phyloP scores from a whole-genome alignment of 2,888 invertebrate species.

The Tachina lurida region DNA sequence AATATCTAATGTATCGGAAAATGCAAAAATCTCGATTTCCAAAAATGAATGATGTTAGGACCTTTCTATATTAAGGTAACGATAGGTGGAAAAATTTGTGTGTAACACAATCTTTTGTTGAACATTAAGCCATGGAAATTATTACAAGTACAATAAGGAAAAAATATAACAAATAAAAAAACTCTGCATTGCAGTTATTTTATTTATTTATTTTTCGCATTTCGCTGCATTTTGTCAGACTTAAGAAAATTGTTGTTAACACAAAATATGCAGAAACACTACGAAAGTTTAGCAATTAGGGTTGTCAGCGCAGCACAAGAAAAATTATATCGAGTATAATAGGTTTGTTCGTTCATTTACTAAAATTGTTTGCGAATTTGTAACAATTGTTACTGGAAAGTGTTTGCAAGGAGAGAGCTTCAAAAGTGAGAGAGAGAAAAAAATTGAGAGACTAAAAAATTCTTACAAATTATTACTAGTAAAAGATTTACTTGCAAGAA shows the following conservation, averaged over 20 bases:
- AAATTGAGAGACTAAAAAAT: too few relatives aligned
- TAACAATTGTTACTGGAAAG: too few relatives aligned
- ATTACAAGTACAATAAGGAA: conserved; percentile 41
- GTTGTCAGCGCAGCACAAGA: neutral
- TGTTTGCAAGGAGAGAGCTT: too few relatives aligned
- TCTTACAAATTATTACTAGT: too few relatives aligned
- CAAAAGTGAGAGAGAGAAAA: too few relatives aligned
- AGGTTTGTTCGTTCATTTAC: too few relatives aligned
- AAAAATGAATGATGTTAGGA: too few relatives aligned
- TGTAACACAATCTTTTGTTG: conserved; percentile 44
- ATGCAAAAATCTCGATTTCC: too few relatives aligned
- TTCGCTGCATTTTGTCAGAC: conserved; percentile 24
- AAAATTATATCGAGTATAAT: neutral
- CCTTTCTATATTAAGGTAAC: too few relatives aligned
- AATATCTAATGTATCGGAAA: too few relatives aligned
- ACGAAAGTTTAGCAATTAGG: conserved; percentile 3
- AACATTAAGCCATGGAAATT: conserved; percentile 40
- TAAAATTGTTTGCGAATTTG: too few relatives aligned
- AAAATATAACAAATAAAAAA: neutral
- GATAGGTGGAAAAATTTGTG: conserved; percentile 18
- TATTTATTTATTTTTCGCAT: conserved; percentile 22
- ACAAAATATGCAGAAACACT: conserved; percentile 33
- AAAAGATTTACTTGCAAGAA: too few relatives aligned
- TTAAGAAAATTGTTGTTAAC: conserved; percentile 23
- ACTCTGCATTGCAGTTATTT: conserved; percentile 59